Conservation (phyloP, 2,888 invertebrate species). For the Acronicta leporina region DNA sequence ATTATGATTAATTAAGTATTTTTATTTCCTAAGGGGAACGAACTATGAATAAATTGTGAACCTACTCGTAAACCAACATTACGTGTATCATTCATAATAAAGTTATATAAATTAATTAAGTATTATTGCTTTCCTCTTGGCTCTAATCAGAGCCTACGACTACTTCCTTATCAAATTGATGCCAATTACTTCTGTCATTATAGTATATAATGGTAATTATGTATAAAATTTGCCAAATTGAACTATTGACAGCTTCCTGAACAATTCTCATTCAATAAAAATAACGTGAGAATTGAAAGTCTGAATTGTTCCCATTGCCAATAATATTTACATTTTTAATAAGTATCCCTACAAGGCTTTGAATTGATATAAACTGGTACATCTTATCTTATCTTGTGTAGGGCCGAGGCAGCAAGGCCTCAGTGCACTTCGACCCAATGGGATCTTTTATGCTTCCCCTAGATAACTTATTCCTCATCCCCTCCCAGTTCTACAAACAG, state of each 20-base stretch:
- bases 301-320: too few relatives aligned
- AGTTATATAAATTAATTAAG: conserved; percentile 18
- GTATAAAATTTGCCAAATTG: background rate
- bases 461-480: too few relatives aligned
- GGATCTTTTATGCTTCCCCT: too few relatives aligned
- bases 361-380: background rate
- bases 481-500: too few relatives aligned
- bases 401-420: too few relatives aligned
- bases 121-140: conserved; percentile 26
- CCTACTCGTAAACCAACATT: background rate
- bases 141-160: conserved; percentile 1
- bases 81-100: conserved; percentile 1
- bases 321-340: too few relatives aligned
- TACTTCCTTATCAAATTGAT: conserved; percentile 32
- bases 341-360: too few relatives aligned
- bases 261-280: background rate
- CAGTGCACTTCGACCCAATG: too few relatives aligned
- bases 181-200: conserved; percentile 13
- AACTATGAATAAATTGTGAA: conserved; percentile 1
- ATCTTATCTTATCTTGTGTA: too few relatives aligned
- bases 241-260: conserved; percentile 3
- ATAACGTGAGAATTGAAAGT: conserved; percentile 10
- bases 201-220: background rate
- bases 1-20: background rate
- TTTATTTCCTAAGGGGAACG: conserved; percentile 11